Conservation (phyloP, 1,140 invertebrate genomes). For the Vollenhovia emeryi region DNA sequence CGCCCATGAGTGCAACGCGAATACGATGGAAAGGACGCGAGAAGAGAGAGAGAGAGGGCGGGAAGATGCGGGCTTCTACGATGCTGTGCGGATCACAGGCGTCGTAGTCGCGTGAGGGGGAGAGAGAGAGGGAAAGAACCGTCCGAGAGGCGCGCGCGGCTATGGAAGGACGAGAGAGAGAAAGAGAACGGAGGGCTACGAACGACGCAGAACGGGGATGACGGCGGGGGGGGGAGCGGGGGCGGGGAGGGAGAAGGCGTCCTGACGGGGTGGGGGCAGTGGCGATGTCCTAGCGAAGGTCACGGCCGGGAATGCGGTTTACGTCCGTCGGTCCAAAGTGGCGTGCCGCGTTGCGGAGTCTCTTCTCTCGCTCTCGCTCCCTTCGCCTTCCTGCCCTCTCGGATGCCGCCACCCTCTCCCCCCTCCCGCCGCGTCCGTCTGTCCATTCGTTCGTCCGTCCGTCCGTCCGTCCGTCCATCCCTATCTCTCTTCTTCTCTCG, state of each 20-base stretch:
- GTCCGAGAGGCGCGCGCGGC: slow-evolving; percentile 20
- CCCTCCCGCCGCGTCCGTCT: slow-evolving; percentile 17
- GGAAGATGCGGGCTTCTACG: slow-evolving; percentile 42
- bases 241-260: slow-evolving; percentile 42
- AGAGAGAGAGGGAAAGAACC: slow-evolving; percentile 34
- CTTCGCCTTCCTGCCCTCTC: slow-evolving; percentile 49
- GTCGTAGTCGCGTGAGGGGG: slow-evolving; percentile 12
- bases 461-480: slow-evolving; percentile 23
- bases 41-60: slow-evolving; percentile 12
- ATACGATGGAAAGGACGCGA: slow-evolving; percentile 29
- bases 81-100: slow-evolving; percentile 54
- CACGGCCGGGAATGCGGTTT: slow-evolving; percentile 85
- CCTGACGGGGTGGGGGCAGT: slow-evolving; percentile 79
- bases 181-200: slow-evolving; percentile 56
- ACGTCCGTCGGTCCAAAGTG: slow-evolving; percentile 82
- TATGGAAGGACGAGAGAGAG: slow-evolving; percentile 42
- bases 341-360: slow-evolving; percentile 77
- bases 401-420: slow-evolving; percentile 58
- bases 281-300: slow-evolving; percentile 86
- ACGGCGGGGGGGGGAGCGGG: slow-evolving; percentile 18
- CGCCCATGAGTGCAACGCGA: background rate
- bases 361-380: slow-evolving; percentile 35
- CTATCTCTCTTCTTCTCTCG: slow-evolving; percentile 39
- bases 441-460: slow-evolving; percentile 25
- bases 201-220: slow-evolving; percentile 63